Base-by-base conservation (phyloP, 2,113 vertebrate species). In the Syngnathoides biaculeatus region DNA sequence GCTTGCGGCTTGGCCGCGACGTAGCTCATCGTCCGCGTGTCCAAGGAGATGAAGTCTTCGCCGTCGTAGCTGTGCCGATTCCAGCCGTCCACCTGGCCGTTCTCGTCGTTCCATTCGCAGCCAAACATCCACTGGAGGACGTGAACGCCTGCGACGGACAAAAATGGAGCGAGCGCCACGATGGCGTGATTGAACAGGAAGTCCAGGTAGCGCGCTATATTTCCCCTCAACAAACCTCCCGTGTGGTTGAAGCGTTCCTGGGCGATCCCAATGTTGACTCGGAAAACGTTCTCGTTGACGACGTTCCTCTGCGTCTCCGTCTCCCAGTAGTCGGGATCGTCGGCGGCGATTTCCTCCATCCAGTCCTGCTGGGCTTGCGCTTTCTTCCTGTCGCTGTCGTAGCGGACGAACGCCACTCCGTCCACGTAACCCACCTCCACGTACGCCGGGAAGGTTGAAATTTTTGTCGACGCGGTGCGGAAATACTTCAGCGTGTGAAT, bases 111-210 rank as follows among this genome's bases (percentile, higher is more conserved):
- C 64, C 83, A n/a, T 0, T 91, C 61, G 71, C 88, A 93, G 22
- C 86, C 86, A 0, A 0, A 0, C 79, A 80, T 69, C 0, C 0
- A 0, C 74, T 91, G 91, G 1, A 0, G 0, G 0, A 57, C 74
- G 35, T 90, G 87, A 14, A 59, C 45, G 42, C 65, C 82, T 84
- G 71, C 74, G 53, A n/a, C n/a, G n/a, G n/a, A n/a, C n/a, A n/a
- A n/a, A n/a, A n/a, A n/a, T n/a, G n/a, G n/a, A n/a, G n/a, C n/a
- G n/a, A n/a, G n/a, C n/a, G n/a, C n/a, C n/a, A n/a, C n/a, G n/a
- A n/a, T n/a, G n/a, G n/a, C n/a, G n/a, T n/a, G n/a, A n/a, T n/a
- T n/a, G n/a, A n/a, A n/a, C n/a, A n/a, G n/a, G n/a, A n/a, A n/a
- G n/a, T n/a, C n/a, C n/a, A n/a, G n/a, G n/a, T n/a, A n/a, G n/a